Conservation (phyloP, 2,113 vertebrate species). For the Caracal caracal region DNA sequence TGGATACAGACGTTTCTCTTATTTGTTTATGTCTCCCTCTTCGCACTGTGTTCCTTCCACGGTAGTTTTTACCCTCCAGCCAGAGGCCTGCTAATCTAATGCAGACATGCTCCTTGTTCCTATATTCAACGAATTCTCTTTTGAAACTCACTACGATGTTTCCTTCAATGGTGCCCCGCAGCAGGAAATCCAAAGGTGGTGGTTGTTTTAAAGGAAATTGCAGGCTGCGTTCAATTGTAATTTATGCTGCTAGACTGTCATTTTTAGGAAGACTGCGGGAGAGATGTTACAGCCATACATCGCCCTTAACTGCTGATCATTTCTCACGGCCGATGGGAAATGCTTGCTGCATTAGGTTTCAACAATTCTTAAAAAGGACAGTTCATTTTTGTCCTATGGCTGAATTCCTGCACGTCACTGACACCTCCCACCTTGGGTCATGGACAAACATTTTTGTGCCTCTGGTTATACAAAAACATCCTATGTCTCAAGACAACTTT, state of each 20-base stretch:
- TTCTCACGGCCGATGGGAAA: slow-evolving; percentile 31
- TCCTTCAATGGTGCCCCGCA: background rate
- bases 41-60: background rate
- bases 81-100: background rate
- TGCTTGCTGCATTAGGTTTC: background rate
- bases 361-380: background rate
- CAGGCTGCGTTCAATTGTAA: background rate
- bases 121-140: background rate
- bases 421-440: background rate
- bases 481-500: slow-evolving; percentile 51
- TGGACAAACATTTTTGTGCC: slow-evolving; percentile 22
- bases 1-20: background rate
- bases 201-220: slow-evolving; percentile 11
- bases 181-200: background rate
- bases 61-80: background rate
- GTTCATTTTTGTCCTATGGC: slow-evolving; percentile 8
- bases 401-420: background rate
- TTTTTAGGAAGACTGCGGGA: background rate
- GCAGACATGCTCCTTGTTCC: background rate
- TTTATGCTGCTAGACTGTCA: background rate
- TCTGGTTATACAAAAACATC: slow-evolving; percentile 39
- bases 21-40: background rate
- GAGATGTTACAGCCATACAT: background rate
- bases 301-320: background rate
- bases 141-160: background rate